Percentiles rank a stretch among this genome's conserved stretches.
Evolutionary conservation across 2,888 invertebrate genomes (phyloP).

Genomic region (Microchrysa polita): DNA sequence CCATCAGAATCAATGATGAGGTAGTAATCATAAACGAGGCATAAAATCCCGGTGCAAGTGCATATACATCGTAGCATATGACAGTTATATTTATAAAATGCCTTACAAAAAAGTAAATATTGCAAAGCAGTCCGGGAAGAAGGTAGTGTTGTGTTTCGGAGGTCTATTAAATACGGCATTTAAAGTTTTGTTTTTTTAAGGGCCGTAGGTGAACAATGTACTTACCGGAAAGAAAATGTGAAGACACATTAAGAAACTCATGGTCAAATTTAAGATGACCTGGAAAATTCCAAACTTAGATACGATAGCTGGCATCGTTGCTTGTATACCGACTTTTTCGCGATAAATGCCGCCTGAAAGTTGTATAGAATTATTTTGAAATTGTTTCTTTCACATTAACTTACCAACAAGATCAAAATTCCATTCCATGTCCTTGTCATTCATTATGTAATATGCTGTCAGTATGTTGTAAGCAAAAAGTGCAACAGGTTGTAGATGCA

Average conservation of each 20-base stretch:
- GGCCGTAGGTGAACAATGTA: not conserved
- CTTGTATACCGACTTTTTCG: constrained; percentile 53
- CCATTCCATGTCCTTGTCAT: constrained; percentile 39
- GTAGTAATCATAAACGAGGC: constrained; percentile 52
- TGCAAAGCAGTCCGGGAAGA: constrained; percentile 54
- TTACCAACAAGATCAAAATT: constrained; percentile 42
- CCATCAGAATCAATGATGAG: constrained; percentile 53
- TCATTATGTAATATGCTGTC: constrained; percentile 27
- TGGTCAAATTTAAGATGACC: constrained; percentile 52
- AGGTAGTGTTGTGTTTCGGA: constrained; percentile 46
- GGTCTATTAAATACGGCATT: not conserved
- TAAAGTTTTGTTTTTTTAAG: not conserved
- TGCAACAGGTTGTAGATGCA: constrained; percentile 45
- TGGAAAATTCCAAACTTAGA: constrained; percentile 54
- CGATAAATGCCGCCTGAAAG: constrained; percentile 52
- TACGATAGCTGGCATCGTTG: constrained; percentile 52
- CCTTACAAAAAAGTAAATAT: constrained; percentile 54
- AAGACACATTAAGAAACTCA: constrained; percentile 52
- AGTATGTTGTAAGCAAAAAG: constrained; percentile 44
- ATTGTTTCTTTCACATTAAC: not conserved
- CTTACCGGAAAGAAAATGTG: constrained; percentile 53
- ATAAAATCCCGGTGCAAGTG: constrained; percentile 51
- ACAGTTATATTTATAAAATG: constrained; percentile 54
- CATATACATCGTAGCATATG: constrained; percentile 52
- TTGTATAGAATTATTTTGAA: not conserved